A percentile compares a stretch with the other conserved stretches of the same genome.
Conservation (phyloP, 2,113 vertebrate species). For the Rhombomys opimus region DNA sequence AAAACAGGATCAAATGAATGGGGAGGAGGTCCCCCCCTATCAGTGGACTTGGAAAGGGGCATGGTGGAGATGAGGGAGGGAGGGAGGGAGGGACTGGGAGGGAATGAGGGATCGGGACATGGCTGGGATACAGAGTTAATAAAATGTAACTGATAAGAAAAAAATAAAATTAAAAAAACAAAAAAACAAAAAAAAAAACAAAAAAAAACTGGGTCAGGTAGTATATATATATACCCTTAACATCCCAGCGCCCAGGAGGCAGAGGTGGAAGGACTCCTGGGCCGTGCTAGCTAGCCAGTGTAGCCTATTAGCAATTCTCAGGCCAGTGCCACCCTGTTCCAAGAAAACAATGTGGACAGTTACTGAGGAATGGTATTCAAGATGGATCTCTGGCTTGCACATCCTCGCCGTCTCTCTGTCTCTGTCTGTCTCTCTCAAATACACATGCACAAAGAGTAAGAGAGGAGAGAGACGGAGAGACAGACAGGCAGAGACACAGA, state of each 20-base stretch:
- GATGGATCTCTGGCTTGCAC: background rate
- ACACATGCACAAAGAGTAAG: background rate
- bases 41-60: too few species aligned
- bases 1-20: too few species aligned
- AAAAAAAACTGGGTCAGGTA: background rate
- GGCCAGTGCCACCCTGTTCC: background rate
- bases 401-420: background rate
- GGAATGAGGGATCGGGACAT: too few species aligned
- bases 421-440: background rate
- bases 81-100: too few species aligned
- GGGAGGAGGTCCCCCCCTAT: too few species aligned
- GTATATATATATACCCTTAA: background rate
- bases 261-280: background rate
- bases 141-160: too few species aligned
- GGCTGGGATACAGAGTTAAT: too few species aligned
- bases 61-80: too few species aligned
- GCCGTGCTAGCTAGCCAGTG: background rate
- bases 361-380: background rate
- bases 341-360: background rate
- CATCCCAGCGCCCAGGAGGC: background rate
- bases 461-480: background rate
- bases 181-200: too few species aligned
- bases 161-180: too few species aligned
- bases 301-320: background rate
- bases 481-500: background rate